A percentile compares a stretch with the other conserved stretches of the same genome.
These are phyloP conservation scores for Psilanteris sp. DNA, from an alignment of 1,140 invertebrate species.

Conservation along the genomic window DNA sequence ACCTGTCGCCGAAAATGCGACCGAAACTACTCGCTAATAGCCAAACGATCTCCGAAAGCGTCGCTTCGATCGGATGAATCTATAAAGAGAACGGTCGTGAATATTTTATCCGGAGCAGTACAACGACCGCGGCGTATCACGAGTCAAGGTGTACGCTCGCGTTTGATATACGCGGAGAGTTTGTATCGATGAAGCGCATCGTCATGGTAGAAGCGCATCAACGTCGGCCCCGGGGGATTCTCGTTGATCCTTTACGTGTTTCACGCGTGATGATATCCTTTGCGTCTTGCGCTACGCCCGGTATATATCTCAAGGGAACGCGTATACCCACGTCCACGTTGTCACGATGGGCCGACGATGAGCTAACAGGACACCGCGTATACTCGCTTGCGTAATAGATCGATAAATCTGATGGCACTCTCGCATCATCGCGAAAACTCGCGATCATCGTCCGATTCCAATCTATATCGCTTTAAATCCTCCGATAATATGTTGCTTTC, in stretches of 20 bases:
- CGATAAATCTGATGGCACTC: slow-evolving; percentile 29
- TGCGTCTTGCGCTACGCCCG: slow-evolving; percentile 18
- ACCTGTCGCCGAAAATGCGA: not conserved
- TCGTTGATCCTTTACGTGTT: slow-evolving; percentile 50
- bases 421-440: slow-evolving; percentile 11
- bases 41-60: slow-evolving; percentile 16
- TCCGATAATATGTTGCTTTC: no score
- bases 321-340: slow-evolving; percentile 8
- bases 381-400: slow-evolving; percentile 27
- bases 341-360: slow-evolving; percentile 2
- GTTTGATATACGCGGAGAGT: slow-evolving; percentile 37
- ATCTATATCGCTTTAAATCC: slow-evolving; percentile 3
- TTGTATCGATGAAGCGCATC: slow-evolving; percentile 50
- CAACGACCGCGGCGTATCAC: slow-evolving; percentile 41
- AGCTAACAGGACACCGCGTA: slow-evolving; percentile 1
- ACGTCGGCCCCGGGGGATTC: slow-evolving; percentile 48
- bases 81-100: slow-evolving; percentile 50
- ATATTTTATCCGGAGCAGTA: slow-evolving; percentile 48
- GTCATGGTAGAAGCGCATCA: slow-evolving; percentile 44
- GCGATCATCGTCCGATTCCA: slow-evolving; percentile 12
- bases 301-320: slow-evolving; percentile 41
- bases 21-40: slow-evolving; percentile 29
- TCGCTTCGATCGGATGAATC: slow-evolving; percentile 43
- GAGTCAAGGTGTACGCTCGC: slow-evolving; percentile 26
- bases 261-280: slow-evolving; percentile 52